Evolutionary conservation across 2,113 vertebrate genomes (phyloP).

Genomic region (Actenoides hombroni): DNA sequence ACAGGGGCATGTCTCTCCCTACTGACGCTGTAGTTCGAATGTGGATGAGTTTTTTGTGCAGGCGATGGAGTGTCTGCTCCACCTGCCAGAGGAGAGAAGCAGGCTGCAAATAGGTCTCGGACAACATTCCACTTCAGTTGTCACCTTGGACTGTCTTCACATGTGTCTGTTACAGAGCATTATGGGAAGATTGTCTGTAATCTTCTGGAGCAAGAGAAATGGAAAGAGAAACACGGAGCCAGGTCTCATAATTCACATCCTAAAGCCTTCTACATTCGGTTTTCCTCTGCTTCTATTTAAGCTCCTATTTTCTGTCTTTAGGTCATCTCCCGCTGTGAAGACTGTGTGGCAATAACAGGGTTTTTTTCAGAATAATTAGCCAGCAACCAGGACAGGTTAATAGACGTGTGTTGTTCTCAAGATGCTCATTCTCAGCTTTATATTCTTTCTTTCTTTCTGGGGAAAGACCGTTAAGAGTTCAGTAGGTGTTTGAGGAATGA

Average conservation of each 20-base stretch:
- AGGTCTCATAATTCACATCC: background rate
- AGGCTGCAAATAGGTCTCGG: background rate
- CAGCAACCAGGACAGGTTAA: background rate
- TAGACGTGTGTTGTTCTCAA: background rate
- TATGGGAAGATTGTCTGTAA: background rate
- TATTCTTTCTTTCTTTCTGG: background rate
- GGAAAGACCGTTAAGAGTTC: background rate
- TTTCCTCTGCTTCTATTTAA: background rate
- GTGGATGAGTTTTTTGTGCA: background rate
- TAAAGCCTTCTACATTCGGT: background rate
- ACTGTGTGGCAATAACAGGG: background rate
- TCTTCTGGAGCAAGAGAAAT: background rate
- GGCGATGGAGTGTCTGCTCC: background rate
- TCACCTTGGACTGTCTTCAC: background rate
- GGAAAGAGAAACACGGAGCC: background rate
- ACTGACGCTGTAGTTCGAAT: background rate
- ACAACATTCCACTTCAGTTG: constrained; percentile 31
- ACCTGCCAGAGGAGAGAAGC: background rate
- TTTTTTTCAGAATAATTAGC: background rate
- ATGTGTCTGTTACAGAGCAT: background rate
- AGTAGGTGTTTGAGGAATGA: background rate
- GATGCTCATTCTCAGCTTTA: background rate
- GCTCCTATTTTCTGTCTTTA: background rate
- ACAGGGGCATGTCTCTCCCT: background rate
- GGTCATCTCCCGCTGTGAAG: background rate